phyloP scores from a whole-genome alignment of 2,797 vertebrate species.

The Silurus lanzhouensis region DNA sequence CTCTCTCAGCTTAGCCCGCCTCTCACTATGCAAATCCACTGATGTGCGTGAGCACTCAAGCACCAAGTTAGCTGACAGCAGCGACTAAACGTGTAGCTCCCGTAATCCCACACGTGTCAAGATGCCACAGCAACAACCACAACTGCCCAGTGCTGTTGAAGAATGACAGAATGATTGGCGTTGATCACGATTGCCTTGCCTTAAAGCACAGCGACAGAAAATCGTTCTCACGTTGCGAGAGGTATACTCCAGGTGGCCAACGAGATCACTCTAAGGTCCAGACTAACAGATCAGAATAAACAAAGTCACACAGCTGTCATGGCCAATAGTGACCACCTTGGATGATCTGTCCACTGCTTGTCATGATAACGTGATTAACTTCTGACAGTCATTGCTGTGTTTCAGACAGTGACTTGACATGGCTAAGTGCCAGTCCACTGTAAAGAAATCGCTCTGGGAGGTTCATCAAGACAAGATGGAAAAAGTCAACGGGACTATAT shows the following conservation, averaged over 20 bases:
- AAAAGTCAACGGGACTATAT: not conserved
- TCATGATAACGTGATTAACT: constrained; percentile 46
- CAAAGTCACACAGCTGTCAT: constrained; percentile 48
- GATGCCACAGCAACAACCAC: constrained; percentile 5
- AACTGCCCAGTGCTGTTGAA: not conserved
- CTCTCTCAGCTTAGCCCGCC: constrained; percentile 37
- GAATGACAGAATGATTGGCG: constrained; percentile 24
- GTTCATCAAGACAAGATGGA: not conserved
- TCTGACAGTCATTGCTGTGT: constrained; percentile 15
- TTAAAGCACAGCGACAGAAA: constrained; percentile 26
- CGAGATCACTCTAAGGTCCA: constrained; percentile 5
- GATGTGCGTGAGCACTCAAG: constrained; percentile 26
- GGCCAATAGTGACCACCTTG: constrained; percentile 26
- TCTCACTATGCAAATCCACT: constrained; percentile 59
- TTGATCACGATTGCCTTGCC: constrained; percentile 18
- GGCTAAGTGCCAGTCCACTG: not conserved
- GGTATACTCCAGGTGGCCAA: not conserved
- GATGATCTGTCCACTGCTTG: constrained; percentile 34
- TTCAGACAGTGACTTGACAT: constrained; percentile 9
- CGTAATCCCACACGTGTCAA: constrained; percentile 23
- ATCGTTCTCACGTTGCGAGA: constrained; percentile 4
- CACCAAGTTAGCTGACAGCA: constrained; percentile 29
- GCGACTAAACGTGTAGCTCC: constrained; percentile 19
- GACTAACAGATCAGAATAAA: constrained; percentile 40
- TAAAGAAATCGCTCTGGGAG: not conserved